These are phyloP conservation scores for Sepioteuthis lessoniana DNA, from an alignment of 2,888 invertebrate species.

Conservation along the genomic window DNA sequence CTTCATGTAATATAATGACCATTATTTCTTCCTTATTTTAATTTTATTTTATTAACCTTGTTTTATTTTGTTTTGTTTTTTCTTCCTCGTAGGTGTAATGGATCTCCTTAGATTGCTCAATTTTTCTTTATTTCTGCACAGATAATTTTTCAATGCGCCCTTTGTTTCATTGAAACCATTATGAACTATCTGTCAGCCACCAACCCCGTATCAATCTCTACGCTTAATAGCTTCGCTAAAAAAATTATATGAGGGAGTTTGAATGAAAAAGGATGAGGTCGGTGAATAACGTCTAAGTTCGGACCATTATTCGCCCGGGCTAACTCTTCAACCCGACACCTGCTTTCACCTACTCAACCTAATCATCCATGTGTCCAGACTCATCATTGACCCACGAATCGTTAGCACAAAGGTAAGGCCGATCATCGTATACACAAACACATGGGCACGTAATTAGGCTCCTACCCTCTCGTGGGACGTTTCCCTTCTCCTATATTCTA, in stretches of 20 bases:
- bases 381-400: neutral
- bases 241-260: neutral
- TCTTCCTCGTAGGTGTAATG: neutral
- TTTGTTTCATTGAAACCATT: neutral
- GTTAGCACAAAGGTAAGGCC: neutral
- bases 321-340: neutral
- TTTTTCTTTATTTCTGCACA: neutral
- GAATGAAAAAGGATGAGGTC: neutral
- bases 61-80: neutral
- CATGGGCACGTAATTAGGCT: neutral
- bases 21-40: neutral
- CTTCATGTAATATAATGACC: no score
- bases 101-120: neutral
- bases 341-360: neutral
- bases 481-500: neutral
- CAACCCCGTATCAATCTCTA: neutral
- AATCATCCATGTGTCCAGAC: neutral
- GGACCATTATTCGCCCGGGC: neutral
- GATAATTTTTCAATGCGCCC: neutral
- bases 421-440: neutral
- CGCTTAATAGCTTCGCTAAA: neutral
- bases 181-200: neutral
- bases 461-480: neutral
- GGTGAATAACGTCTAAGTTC: neutral
- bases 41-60: neutral